Conservation (phyloP, 1,140 invertebrate species). For the Octopus sinensis region DNA sequence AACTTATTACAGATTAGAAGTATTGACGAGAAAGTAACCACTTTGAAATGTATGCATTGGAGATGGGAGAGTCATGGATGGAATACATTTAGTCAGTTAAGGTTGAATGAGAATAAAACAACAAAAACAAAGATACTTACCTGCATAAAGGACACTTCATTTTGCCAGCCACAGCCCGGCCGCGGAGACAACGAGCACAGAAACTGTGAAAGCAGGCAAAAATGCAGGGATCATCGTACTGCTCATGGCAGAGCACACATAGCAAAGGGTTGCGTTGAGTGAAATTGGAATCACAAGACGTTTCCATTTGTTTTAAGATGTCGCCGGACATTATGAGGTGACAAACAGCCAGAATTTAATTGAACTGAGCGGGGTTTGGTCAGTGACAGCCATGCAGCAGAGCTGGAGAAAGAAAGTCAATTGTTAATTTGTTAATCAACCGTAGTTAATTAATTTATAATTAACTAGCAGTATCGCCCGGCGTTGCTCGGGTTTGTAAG, state of each 20-base stretch:
- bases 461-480: too few relatives aligned
- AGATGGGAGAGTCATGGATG: too few relatives aligned
- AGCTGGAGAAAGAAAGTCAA: not conserved
- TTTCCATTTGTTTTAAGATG: constrained; percentile 43
- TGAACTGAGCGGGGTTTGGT: constrained; percentile 14
- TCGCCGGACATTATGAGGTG: constrained; percentile 42
- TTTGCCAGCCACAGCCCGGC: constrained; percentile 33
- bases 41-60: too few relatives aligned
- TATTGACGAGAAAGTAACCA: too few relatives aligned
- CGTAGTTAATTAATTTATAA: too few relatives aligned
- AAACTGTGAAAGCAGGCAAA: constrained; percentile 45
- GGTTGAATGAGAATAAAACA: too few relatives aligned
- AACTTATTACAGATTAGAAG: too few relatives aligned
- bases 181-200: constrained; percentile 40
- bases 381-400: constrained; percentile 1
- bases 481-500: too few relatives aligned
- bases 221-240: constrained; percentile 45
- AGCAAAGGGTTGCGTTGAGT: constrained; percentile 39
- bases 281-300: constrained; percentile 31
- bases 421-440: not conserved
- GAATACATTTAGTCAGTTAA: too few relatives aligned
- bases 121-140: constrained; percentile 28
- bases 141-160: constrained; percentile 45
- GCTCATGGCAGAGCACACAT: constrained; percentile 46
- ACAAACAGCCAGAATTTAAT: not conserved